These are phyloP conservation scores for Melanerpes formicivorus DNA, from an alignment of 2,113 vertebrate genomes.

Conservation along the genomic window DNA sequence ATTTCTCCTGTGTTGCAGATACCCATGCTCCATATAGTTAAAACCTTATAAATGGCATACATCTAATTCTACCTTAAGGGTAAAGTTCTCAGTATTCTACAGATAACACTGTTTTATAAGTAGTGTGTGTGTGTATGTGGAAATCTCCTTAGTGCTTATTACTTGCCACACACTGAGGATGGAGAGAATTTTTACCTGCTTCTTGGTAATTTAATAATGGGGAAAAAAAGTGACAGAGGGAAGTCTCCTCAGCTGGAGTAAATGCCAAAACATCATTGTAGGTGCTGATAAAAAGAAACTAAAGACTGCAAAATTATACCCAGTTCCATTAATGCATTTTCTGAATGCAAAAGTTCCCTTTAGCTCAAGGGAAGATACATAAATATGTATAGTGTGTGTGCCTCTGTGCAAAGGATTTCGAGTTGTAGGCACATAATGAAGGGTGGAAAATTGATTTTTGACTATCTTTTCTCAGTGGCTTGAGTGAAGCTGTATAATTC, in stretches of 20 bases:
- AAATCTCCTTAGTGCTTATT: neutral
- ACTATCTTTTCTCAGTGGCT: neutral
- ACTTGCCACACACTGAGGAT: neutral
- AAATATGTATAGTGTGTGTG: neutral
- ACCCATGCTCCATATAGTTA: neutral
- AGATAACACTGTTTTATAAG: neutral
- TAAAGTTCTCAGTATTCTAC: neutral
- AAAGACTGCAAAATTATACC: neutral
- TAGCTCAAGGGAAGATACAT: neutral
- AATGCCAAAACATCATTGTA: neutral
- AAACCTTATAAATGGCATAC: neutral
- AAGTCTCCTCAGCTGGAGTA: neutral
- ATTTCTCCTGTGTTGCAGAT: neutral
- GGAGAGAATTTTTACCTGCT: neutral
- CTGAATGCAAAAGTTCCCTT: neutral
- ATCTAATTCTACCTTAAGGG: neutral
- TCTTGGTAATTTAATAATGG: neutral
- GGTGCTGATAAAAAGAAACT: neutral
- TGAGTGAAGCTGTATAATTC: neutral
- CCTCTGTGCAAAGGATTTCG: neutral
- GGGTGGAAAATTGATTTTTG: neutral
- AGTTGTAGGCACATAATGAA: neutral
- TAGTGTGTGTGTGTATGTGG: neutral
- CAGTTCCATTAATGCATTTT: neutral
- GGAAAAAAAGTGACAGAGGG: neutral